Evolutionary conservation across 1,140 invertebrate genomes (phyloP), one percentile per base, ranked within the genome.

Genomic region (Lucilia cuprina): DNA sequence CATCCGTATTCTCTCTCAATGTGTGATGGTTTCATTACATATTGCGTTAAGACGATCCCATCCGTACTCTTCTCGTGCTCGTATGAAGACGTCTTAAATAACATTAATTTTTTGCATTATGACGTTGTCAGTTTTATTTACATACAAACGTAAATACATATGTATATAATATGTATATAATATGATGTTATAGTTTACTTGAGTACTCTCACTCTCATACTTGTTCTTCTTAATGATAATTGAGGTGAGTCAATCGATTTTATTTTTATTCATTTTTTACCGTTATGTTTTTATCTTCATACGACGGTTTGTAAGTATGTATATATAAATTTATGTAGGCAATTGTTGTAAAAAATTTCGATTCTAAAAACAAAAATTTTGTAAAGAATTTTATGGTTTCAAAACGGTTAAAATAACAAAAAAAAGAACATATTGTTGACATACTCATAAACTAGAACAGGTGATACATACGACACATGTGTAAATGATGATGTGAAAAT

Each of bases 351-450:
- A 2, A 60, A 8, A n/a, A 60, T 60, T 60, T 41, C 41, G 41
- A 10, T 10, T 41, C 41, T 8, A 41, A 41, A 30, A 30, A 14
- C n/a, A 12, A 55, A 60, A 5, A n/a, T 60, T 7, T 60, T n/a
- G 55, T 60, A 60, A 60, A 60, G 55, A 60, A 60, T 60, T 60
- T 60, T 60, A 60, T 60, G 55, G 55, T 60, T 60, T 60, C 55
- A 17, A 60, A 60, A 60, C 14, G 14, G 55, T 14, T 17, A 60
- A n/a, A n/a, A 60, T 17, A 14, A n/a, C n/a, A n/a, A 55, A 55
- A 60, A 60, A 60, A 2, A 2, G 3, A 60, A 5, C 41, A 60
- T 60, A 41, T 17, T 60, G n/a, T 60, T 60, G 55, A 60, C 55
- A 60, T n/a, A 60, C 55, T 60, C 55, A 60, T n/a, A 60, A 60